Conservation (phyloP, 2,797 vertebrate species). For the Oreochromis grahami region DNA sequence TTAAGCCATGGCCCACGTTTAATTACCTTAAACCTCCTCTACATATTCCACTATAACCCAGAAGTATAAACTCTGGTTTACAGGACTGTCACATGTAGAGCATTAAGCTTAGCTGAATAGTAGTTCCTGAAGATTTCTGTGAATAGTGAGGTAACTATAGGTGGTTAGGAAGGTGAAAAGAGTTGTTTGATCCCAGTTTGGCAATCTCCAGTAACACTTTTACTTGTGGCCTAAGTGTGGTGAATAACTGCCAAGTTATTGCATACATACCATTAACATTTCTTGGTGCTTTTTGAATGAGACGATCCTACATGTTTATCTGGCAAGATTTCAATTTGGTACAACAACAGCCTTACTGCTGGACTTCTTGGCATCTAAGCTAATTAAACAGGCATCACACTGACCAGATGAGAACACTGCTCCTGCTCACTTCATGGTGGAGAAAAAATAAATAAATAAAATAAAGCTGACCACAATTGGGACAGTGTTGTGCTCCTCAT, state of each 20-base stretch:
- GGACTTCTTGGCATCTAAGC: not conserved
- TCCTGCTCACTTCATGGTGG: not conserved
- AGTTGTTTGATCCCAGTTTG: not conserved
- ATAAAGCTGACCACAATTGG: not conserved
- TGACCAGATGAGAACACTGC: not conserved
- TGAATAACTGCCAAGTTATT: not conserved
- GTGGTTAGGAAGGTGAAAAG: not conserved
- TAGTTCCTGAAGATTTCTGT: not conserved
- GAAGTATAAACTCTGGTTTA: slow-evolving; percentile 17
- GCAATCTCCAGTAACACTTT: not conserved
- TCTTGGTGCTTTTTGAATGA: not conserved
- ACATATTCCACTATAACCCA: not conserved
- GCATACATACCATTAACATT: not conserved
- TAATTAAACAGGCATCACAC: not conserved
- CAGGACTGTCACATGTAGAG: slow-evolving; percentile 21
- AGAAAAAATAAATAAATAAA: not conserved
- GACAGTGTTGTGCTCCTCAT: slow-evolving; percentile 6
- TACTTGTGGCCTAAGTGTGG: too few relatives aligned
- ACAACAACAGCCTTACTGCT: not conserved
- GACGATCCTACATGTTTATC: not conserved
- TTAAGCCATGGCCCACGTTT: slow-evolving; percentile 33
- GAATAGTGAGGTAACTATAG: not conserved
- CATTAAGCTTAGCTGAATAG: slow-evolving; percentile 15
- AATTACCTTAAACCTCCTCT: slow-evolving; percentile 21
- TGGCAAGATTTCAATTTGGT: not conserved